Conservation (phyloP, 2,113 vertebrate genomes). For the Macrotus californicus region DNA sequence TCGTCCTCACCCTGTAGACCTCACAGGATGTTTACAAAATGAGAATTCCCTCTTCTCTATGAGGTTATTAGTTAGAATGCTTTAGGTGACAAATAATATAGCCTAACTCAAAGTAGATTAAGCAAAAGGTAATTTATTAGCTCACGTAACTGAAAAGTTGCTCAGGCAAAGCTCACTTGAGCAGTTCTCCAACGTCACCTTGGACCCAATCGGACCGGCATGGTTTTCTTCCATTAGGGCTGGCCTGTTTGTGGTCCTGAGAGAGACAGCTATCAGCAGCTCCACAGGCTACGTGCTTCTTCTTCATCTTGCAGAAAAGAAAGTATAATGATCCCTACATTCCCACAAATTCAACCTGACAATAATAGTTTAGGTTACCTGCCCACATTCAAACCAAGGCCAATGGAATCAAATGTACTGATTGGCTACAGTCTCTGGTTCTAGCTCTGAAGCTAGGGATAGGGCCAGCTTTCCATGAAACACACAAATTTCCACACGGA, state of each 20-base stretch:
- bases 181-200: neutral
- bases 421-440: neutral
- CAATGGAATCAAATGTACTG: neutral
- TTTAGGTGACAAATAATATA: neutral
- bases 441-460: neutral
- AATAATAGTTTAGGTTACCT: neutral
- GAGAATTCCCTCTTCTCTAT: neutral
- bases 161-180: neutral
- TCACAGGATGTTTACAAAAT: neutral
- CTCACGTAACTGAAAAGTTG: neutral
- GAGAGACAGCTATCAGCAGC: neutral
- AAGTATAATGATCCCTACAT: neutral
- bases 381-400: neutral
- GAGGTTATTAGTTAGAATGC: neutral
- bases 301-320: neutral
- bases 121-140: neutral
- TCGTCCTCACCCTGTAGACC: neutral
- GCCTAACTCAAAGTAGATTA: neutral
- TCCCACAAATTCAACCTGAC: neutral
- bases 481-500: neutral
- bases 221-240: neutral
- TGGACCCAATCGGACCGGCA: neutral
- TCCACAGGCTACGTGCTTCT: neutral
- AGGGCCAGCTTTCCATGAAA: neutral
- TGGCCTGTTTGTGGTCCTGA: neutral